Conservation (phyloP, 2,113 vertebrate species). For the Microtus montanus region DNA sequence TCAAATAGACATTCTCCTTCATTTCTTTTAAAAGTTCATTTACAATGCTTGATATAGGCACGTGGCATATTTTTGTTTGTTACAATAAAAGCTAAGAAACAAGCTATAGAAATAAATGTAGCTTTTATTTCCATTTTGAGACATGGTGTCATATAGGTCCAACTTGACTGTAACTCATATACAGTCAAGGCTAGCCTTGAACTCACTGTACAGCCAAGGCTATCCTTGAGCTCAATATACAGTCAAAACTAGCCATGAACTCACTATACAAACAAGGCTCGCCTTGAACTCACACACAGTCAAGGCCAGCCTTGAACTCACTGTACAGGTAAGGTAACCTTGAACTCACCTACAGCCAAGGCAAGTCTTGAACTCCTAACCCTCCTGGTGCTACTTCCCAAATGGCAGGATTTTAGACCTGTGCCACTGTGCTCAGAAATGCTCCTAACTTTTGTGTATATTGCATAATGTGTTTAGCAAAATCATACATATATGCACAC, state of each 20-base stretch:
- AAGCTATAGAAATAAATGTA: slow-evolving; percentile 32
- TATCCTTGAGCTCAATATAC: background rate
- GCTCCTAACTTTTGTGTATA: background rate
- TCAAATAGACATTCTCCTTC: background rate
- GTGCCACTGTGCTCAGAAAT: background rate
- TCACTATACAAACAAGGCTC: background rate
- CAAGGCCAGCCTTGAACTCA: background rate
- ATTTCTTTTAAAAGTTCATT: background rate
- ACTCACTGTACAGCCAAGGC: background rate
- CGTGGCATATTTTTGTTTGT: background rate
- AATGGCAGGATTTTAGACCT: background rate
- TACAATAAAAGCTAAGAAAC: slow-evolving; percentile 17
- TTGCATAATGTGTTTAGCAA: slow-evolving; percentile 36
- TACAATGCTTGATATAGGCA: background rate
- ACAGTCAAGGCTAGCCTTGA: background rate
- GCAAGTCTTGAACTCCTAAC: background rate
- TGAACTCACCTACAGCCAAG: background rate
- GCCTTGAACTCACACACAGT: background rate
- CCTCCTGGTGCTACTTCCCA: background rate
- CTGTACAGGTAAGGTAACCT: background rate
- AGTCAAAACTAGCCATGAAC: background rate
- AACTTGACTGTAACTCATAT: background rate
- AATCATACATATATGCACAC: slow-evolving; percentile 48
- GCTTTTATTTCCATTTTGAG: background rate
- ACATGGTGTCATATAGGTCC: background rate